Percentiles rank a stretch among this genome's conserved stretches.
These are phyloP conservation scores for Harpagifer antarcticus DNA, from an alignment of 2,797 vertebrate genomes.

Conservation along the genomic window DNA sequence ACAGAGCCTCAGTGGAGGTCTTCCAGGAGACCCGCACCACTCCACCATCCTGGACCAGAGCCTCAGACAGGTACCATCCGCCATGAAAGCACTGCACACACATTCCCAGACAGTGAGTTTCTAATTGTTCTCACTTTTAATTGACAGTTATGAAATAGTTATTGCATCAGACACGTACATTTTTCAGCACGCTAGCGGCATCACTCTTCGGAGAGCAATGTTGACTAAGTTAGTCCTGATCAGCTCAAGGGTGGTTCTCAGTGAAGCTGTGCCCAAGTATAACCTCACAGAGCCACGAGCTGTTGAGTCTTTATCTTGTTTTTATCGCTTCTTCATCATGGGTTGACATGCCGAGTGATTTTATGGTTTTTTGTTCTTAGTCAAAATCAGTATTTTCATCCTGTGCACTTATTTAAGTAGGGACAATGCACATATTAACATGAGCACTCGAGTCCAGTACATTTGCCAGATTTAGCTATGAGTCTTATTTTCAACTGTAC, in stretches of 20 bases:
- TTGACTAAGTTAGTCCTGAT: not conserved
- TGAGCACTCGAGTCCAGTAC: too few species aligned
- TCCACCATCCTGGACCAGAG: conserved; percentile 86
- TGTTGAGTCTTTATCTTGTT: not conserved
- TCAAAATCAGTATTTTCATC: conserved; percentile 6
- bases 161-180: not conserved
- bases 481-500: too few species aligned
- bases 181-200: too few species aligned
- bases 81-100: conserved; percentile 80
- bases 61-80: conserved; percentile 71
- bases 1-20: conserved; percentile 89
- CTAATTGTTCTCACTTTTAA: not conserved
- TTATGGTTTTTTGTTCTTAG: not conserved
- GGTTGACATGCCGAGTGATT: not conserved
- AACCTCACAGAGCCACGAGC: not conserved
- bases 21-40: conserved; percentile 94
- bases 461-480: too few species aligned
- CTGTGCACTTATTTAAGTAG: too few species aligned
- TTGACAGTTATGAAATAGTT: not conserved
- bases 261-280: not conserved
- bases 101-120: conserved; percentile 87
- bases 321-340: conserved; percentile 2
- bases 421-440: too few species aligned
- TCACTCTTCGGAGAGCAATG: not conserved
- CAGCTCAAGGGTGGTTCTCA: not conserved